Base-by-base conservation (phyloP, 2,888 invertebrate species). In the Ptilodon capucinus region DNA sequence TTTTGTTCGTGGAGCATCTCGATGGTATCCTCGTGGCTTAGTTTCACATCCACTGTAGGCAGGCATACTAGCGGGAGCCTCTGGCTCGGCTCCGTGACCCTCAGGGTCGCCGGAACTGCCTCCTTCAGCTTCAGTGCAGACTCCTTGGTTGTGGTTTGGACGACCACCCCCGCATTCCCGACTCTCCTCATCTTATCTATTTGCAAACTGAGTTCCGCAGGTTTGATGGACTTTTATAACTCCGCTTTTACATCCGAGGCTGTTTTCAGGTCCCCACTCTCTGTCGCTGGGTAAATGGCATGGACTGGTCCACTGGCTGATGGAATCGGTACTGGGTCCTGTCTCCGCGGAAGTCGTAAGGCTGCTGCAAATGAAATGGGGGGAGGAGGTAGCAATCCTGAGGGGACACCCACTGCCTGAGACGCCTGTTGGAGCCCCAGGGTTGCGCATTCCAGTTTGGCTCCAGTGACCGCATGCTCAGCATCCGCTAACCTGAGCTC, bases 151-250 rank as follows among this genome's bases (percentile, higher is more conserved):
- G 52, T 32, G 0, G 60, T 56, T 13, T 53, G n/a, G 0, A 68
- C 2, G 1, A 56, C 40, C 0, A 60, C 48, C 0, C 61, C 64
- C n/a, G n/a, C n/a, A n/a, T n/a, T n/a, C n/a, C n/a, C n/a, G n/a
- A n/a, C n/a, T n/a, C n/a, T n/a, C n/a, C 0, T 48, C 46, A 16
- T 28, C 60, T 1, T 5, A 6, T 34, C 0, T 0, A 68, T 38
- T 6, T 54, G 39, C 0, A 68, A 41, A 2, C 50, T 44, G 0
- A 38, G 0, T 0, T 23, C 5, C 0, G n/a, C 36, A 0, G 58
- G 60, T 3, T 48, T 16, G 0, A 66, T 16, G 0, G 48, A 16
- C 3, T 40, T 39, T 0, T 56, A 44, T 0, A 66, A 16, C 0
- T 11, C 42, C 0, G 36, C 13, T 6, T 56, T 58, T 0, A 64